These are phyloP conservation scores for Camelus bactrianus DNA, from an alignment of 2,113 vertebrate species.

Conservation along the genomic window DNA sequence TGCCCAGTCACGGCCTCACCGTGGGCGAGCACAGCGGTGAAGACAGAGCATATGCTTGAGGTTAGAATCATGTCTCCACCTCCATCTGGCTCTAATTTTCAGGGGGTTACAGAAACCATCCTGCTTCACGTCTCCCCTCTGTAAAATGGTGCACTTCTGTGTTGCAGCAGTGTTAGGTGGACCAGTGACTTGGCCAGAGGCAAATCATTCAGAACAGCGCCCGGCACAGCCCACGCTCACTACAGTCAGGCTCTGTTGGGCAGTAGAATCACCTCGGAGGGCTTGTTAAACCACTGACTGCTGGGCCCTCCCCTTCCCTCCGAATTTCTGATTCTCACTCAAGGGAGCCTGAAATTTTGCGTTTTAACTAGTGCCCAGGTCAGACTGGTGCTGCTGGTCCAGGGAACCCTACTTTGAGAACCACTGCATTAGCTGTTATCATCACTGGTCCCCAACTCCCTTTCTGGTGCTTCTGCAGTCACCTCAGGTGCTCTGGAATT, in stretches of 20 bases:
- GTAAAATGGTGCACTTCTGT: background rate
- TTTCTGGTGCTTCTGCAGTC: background rate
- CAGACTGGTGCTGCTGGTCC: background rate
- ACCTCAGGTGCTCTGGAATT: slow-evolving; percentile 74
- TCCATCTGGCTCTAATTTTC: background rate
- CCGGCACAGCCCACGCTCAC: background rate
- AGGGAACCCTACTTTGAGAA: background rate
- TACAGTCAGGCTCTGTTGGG: background rate
- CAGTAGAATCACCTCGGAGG: too few relatives aligned
- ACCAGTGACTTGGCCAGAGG: background rate
- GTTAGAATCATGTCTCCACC: background rate
- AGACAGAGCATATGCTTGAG: background rate
- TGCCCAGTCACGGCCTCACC: background rate
- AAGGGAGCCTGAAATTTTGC: background rate
- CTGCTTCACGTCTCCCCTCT: background rate
- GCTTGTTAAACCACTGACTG: background rate
- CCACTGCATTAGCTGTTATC: too few relatives aligned
- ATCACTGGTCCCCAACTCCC: background rate
- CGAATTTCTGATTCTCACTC: background rate
- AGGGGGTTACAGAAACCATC: background rate
- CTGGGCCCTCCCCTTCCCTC: background rate
- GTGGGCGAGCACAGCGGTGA: fast-evolving
- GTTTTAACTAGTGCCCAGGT: background rate
- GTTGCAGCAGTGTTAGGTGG: too few relatives aligned
- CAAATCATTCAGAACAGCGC: background rate